These are phyloP conservation scores for Apamea monoglypha DNA, from an alignment of 2,888 invertebrate genomes.

Conservation along the genomic window DNA sequence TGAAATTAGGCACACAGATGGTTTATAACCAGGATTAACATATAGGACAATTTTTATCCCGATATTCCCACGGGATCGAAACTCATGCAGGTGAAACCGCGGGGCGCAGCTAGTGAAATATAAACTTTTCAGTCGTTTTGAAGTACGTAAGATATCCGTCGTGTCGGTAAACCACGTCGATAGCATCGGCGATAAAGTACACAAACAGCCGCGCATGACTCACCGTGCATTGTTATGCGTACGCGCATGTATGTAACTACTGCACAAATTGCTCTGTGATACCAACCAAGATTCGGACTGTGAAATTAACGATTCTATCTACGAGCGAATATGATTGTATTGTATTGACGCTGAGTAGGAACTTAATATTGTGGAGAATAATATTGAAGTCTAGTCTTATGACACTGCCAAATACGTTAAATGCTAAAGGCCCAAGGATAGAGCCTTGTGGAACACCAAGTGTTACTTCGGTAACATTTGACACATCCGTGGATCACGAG, in stretches of 20 bases:
- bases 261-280: not conserved
- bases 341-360: not conserved
- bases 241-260: not conserved
- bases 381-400: not conserved
- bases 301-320: not conserved
- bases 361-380: not conserved
- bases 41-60: no score
- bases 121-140: not conserved
- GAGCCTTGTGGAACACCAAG: not conserved
- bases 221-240: slow-evolving; percentile 11
- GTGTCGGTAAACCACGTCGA: not conserved
- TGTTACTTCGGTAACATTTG: not conserved
- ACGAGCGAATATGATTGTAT: not conserved
- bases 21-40: no score
- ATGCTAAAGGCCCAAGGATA: not conserved
- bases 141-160: not conserved
- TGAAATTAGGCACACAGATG: no score
- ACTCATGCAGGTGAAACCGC: no score
- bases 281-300: not conserved
- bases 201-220: slow-evolving; percentile 9
- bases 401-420: not conserved
- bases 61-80: no score
- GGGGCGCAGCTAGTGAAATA: not conserved
- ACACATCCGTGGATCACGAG: not conserved
- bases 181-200: slow-evolving; percentile 1